phyloP scores from a whole-genome alignment of 2,797 vertebrate species.

The Falco naumanni region DNA sequence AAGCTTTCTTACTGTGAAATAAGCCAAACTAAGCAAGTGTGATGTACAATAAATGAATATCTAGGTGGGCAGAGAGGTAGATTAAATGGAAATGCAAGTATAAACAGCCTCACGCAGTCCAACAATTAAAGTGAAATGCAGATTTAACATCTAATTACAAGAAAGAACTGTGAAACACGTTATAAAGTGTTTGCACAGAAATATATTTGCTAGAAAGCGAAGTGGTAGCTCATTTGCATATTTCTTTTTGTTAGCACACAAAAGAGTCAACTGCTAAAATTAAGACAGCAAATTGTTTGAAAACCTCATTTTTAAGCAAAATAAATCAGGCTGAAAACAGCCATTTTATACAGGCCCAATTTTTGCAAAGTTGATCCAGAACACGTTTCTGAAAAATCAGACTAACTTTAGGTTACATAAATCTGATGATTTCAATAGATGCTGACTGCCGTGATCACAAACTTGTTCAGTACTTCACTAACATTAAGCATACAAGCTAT shows the following conservation, averaged over 20 bases:
- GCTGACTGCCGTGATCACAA: not conserved
- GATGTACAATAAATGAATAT: not conserved
- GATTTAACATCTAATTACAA: slow-evolving; percentile 72
- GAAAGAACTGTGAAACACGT: slow-evolving; percentile 53
- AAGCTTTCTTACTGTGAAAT: not conserved
- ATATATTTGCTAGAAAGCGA: slow-evolving; percentile 74
- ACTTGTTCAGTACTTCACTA: not conserved
- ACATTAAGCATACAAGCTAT: not conserved
- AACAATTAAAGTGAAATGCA: slow-evolving; percentile 67
- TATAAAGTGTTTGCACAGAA: slow-evolving; percentile 75
- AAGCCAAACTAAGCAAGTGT: not conserved
- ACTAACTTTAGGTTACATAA: not conserved
- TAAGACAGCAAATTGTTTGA: slow-evolving; percentile 75
- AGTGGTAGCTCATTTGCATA: slow-evolving; percentile 74
- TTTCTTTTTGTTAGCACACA: slow-evolving; percentile 73
- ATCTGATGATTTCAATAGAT: not conserved
- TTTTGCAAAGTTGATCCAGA: slow-evolving; percentile 28
- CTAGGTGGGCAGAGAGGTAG: not conserved
- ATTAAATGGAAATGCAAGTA: slow-evolving; percentile 35
- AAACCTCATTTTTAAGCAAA: slow-evolving; percentile 74
- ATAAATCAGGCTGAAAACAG: slow-evolving; percentile 59
- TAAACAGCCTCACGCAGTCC: slow-evolving; percentile 21
- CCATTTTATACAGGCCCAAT: slow-evolving; percentile 42
- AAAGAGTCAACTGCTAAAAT: slow-evolving; percentile 73
- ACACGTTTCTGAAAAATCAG: not conserved